Evolutionary conservation across 1,140 invertebrate genomes (phyloP).

Genomic region (Bombus superbus): DNA sequence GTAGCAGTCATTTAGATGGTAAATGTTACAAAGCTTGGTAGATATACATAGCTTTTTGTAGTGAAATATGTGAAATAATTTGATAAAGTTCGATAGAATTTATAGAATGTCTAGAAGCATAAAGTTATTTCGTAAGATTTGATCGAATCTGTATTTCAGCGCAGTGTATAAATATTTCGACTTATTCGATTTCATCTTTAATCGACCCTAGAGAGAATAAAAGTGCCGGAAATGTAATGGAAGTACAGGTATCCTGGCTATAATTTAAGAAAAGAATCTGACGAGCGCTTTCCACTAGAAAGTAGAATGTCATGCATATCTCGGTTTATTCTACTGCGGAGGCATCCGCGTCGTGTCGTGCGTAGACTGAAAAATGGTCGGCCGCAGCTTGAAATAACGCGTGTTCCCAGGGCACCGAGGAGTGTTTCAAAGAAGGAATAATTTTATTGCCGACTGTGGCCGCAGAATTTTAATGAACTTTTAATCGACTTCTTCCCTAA

Average conservation of each 20-base stretch:
- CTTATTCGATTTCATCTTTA: too few species aligned
- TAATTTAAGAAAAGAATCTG: neutral
- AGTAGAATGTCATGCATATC: constrained; percentile 4
- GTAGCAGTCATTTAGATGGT: too few species aligned
- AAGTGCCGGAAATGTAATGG: neutral
- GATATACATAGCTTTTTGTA: too few species aligned
- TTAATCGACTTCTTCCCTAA: neutral
- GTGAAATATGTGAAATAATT: too few species aligned
- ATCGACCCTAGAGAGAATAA: neutral
- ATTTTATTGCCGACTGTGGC: neutral
- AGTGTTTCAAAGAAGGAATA: neutral
- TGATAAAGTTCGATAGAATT: too few species aligned
- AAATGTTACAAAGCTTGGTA: too few species aligned
- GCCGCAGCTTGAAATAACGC: neutral
- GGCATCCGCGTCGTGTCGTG: neutral
- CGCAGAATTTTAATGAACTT: constrained; percentile 37
- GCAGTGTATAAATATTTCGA: too few species aligned
- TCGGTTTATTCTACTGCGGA: constrained; percentile 5
- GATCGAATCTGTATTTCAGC: too few species aligned
- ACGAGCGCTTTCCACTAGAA: neutral
- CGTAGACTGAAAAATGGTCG: neutral
- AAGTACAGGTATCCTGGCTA: too few species aligned
- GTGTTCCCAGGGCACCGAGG: neutral
- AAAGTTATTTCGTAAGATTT: too few species aligned
- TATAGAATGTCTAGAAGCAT: too few species aligned